Percentiles rank a stretch among this genome's conserved stretches.
Conservation (phyloP, 2,888 invertebrate genomes). For the Scaptomyza cyrtandrae region DNA sequence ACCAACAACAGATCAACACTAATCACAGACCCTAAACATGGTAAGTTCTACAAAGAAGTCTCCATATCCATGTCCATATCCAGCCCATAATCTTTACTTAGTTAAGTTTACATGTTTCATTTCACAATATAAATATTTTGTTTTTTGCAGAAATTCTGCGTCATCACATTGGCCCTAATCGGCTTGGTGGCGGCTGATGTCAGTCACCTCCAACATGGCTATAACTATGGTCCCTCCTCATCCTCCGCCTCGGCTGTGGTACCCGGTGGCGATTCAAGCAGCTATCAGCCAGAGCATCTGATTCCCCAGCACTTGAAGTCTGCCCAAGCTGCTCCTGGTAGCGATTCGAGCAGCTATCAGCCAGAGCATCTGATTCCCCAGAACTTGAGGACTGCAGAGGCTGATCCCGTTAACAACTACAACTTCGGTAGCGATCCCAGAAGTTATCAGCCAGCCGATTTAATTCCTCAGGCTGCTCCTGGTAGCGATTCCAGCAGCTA, state of each 20-base stretch:
- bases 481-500: constrained; percentile 43
- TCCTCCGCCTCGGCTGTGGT: constrained; percentile 7
- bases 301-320: constrained; percentile 5
- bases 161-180: constrained; percentile 62
- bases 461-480: constrained; percentile 13
- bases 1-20: constrained; percentile 57
- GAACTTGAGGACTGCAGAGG: background rate
- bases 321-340: constrained; percentile 5
- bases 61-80: background rate
- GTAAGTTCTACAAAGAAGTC: constrained; percentile 44
- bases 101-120: no score
- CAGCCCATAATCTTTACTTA: background rate
- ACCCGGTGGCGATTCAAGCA: constrained; percentile 35
- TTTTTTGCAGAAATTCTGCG: constrained; percentile 56
- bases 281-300: constrained; percentile 42
- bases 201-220: constrained; percentile 65
- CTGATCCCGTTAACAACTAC: no score
- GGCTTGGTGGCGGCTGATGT: constrained; percentile 73
- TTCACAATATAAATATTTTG: background rate
- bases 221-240: constrained; percentile 50
- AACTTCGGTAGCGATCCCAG: constrained; percentile 34
- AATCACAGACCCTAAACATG: constrained; percentile 58
- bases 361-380: constrained; percentile 25
- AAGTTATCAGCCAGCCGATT: constrained; percentile 38
- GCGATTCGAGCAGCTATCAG: constrained; percentile 40